Conservation (phyloP, 2,797 vertebrate species). For the Channallabes apus region DNA sequence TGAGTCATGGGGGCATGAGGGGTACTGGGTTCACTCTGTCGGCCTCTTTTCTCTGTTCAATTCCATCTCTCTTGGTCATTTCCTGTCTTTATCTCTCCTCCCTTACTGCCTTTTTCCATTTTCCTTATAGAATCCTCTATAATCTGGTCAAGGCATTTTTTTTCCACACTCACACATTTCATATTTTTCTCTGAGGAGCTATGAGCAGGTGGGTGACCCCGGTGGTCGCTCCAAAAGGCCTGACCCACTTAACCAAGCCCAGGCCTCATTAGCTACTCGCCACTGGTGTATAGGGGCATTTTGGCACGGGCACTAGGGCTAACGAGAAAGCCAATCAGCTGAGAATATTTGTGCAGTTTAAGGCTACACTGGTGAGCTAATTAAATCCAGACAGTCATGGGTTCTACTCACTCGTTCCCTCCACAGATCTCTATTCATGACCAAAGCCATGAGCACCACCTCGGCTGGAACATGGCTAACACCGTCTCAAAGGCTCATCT, state of each 20-base stretch:
- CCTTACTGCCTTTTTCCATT: neutral
- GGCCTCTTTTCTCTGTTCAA: neutral
- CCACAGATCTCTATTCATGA: slow-evolving; percentile 18
- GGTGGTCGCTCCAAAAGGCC: slow-evolving; percentile 25
- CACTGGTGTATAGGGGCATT: slow-evolving; percentile 56
- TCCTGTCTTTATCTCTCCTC: neutral
- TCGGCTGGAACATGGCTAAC: slow-evolving; percentile 4
- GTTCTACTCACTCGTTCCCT: slow-evolving; percentile 22
- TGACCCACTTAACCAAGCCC: slow-evolving; percentile 51
- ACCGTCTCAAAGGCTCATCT: neutral
- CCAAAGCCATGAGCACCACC: neutral
- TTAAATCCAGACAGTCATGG: slow-evolving; percentile 52
- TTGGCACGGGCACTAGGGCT: slow-evolving; percentile 58
- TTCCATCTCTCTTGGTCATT: slow-evolving; percentile 16
- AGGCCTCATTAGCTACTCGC: slow-evolving; percentile 51
- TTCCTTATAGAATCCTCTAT: neutral
- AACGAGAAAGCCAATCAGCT: slow-evolving; percentile 51
- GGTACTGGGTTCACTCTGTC: slow-evolving; percentile 49
- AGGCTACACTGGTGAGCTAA: slow-evolving; percentile 51
- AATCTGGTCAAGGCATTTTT: slow-evolving; percentile 55
- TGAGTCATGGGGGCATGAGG: slow-evolving; percentile 71
- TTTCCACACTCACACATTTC: neutral
- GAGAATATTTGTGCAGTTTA: slow-evolving; percentile 53
- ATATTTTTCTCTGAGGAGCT: slow-evolving; percentile 38
- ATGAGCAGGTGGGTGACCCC: slow-evolving; percentile 39